phyloP scores from a whole-genome alignment of 2,888 invertebrate species.

The Oscheius onirici region DNA sequence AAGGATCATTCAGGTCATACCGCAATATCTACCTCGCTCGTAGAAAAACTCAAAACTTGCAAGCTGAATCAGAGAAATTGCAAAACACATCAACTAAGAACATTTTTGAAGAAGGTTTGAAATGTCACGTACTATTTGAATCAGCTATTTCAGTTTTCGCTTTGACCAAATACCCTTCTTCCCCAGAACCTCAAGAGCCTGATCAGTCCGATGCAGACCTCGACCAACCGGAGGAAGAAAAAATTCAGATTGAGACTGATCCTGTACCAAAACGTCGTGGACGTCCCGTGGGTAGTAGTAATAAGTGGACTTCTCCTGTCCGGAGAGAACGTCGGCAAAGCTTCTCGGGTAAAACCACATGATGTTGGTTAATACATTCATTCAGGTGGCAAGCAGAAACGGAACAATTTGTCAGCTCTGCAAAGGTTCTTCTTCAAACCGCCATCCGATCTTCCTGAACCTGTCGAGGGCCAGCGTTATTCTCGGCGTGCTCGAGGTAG shows the following conservation, averaged over 20 bases:
- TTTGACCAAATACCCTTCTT: constrained; percentile 10
- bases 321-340: too few relatives aligned
- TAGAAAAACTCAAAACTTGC: neutral
- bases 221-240: neutral
- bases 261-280: too few relatives aligned
- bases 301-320: too few relatives aligned
- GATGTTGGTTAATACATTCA: neutral
- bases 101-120: constrained; percentile 25
- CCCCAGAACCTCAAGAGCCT: neutral
- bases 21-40: constrained; percentile 7
- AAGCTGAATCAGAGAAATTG: constrained; percentile 3
- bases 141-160: neutral
- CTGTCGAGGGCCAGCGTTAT: constrained; percentile 24
- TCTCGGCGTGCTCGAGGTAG: constrained; percentile 30
- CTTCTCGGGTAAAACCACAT: neutral
- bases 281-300: too few relatives aligned
- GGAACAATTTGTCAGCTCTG: constrained; percentile 17
- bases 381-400: constrained; percentile 3
- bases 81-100: constrained; percentile 7
- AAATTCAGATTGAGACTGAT: too few relatives aligned
- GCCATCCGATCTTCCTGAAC: constrained; percentile 5
- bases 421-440: constrained; percentile 21
- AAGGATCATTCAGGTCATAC: neutral
- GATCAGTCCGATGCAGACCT: too few relatives aligned
- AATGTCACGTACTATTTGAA: neutral